These are phyloP conservation scores for Scaptomyza parva DNA, from an alignment of 2,888 invertebrate genomes.

Conservation along the genomic window DNA sequence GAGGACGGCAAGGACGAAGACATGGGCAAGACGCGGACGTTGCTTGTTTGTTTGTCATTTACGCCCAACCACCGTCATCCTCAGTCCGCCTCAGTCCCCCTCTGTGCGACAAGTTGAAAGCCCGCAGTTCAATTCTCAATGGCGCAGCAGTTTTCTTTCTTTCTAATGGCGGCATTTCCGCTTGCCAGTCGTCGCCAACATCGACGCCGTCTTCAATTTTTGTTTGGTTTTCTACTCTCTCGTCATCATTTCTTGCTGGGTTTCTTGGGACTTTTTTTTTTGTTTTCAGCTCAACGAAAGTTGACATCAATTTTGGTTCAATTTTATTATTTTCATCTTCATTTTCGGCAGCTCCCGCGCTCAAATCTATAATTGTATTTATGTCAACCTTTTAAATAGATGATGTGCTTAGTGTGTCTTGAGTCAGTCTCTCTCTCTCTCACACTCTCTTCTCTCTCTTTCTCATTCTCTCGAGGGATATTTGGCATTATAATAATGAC, in stretches of 20 bases:
- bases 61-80: slow-evolving; percentile 28
- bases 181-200: slow-evolving; percentile 57
- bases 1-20: slow-evolving; percentile 7
- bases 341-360: slow-evolving; percentile 72
- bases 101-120: slow-evolving; percentile 62
- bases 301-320: slow-evolving; percentile 81
- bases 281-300: slow-evolving; percentile 53
- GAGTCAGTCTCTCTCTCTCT: not conserved
- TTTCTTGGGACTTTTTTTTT: not conserved
- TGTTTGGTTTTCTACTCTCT: slow-evolving; percentile 40
- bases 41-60: slow-evolving; percentile 80
- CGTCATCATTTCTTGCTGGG: slow-evolving; percentile 15
- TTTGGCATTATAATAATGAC: slow-evolving; percentile 79
- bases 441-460: not conserved
- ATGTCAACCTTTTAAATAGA: slow-evolving; percentile 80
- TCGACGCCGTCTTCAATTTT: slow-evolving; percentile 40
- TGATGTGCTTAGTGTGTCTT: slow-evolving; percentile 71
- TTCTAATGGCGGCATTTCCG: slow-evolving; percentile 80
- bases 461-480: slow-evolving; percentile 21
- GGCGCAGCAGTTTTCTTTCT: slow-evolving; percentile 81
- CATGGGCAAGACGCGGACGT: slow-evolving; percentile 60
- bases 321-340: slow-evolving; percentile 81
- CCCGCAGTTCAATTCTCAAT: slow-evolving; percentile 81
- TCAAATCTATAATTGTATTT: slow-evolving; percentile 81
- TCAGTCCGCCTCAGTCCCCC: slow-evolving; percentile 7